A percentile compares a stretch with the other conserved stretches of the same genome.
Evolutionary conservation across 2,113 vertebrate genomes (phyloP).

Genomic region (Cyanocitta stelleri): DNA sequence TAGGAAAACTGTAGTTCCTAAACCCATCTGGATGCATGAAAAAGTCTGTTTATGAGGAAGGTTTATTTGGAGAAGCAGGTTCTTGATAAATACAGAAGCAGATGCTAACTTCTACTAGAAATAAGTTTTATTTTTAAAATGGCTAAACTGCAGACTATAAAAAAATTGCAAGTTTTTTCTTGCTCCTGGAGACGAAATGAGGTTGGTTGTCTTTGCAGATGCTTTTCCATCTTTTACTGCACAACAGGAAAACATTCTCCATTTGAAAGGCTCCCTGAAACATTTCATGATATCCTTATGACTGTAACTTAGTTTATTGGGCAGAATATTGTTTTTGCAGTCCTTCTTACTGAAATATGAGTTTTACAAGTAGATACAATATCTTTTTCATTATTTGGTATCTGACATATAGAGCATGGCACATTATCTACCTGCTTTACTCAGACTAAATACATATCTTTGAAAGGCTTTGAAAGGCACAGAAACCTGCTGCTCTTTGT

Average conservation of each 20-base stretch:
- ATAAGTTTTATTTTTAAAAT: not conserved
- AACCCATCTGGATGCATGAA: not conserved
- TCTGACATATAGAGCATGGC: rapidly evolving
- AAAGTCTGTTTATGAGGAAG: not conserved
- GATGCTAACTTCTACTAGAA: not conserved
- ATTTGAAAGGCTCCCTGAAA: not conserved
- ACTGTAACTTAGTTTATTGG: not conserved
- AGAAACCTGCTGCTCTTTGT: not conserved
- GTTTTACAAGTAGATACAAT: not conserved
- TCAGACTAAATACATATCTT: not conserved
- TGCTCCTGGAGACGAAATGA: not conserved
- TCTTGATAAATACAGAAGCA: not conserved
- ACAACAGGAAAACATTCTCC: not conserved
- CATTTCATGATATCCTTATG: not conserved
- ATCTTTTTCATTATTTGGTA: not conserved
- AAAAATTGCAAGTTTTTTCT: not conserved
- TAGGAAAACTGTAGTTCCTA: not conserved
- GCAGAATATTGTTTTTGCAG: not conserved
- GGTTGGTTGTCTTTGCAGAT: not conserved
- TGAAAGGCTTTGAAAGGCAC: not conserved
- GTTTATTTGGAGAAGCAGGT: not conserved
- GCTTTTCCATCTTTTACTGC: not conserved
- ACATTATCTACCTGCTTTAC: not conserved
- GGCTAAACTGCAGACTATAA: not conserved
- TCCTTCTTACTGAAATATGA: not conserved